Conservation (phyloP, 2,888 invertebrate genomes). For the Linyphia triangularis region DNA sequence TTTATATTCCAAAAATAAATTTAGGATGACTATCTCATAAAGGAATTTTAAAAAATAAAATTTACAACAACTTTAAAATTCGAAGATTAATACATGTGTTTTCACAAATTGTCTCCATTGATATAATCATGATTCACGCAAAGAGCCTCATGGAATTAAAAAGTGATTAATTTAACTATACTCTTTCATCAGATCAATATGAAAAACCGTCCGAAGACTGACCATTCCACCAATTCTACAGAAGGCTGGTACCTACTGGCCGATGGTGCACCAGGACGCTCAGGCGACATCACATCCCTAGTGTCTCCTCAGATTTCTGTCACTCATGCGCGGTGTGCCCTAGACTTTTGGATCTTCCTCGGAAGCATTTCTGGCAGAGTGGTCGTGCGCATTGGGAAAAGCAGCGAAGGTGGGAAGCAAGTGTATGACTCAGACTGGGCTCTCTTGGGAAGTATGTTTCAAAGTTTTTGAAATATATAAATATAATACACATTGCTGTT, state of each 20-base stretch:
- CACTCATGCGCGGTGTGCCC: slow-evolving; percentile 52
- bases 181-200: slow-evolving; percentile 44
- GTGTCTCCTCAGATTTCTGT: slow-evolving; percentile 55
- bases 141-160: too few species aligned
- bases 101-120: too few species aligned
- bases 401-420: not conserved
- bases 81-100: too few species aligned
- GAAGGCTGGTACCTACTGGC: slow-evolving; percentile 72
- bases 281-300: slow-evolving; percentile 60
- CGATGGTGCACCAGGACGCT: slow-evolving; percentile 45
- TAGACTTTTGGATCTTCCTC: slow-evolving; percentile 70
- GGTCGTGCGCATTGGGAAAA: slow-evolving; percentile 7
- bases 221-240: slow-evolving; percentile 54
- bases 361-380: not conserved
- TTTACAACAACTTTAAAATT: too few species aligned
- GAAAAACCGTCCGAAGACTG: slow-evolving; percentile 43
- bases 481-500: too few species aligned
- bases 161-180: too few species aligned
- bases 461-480: too few species aligned
- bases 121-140: too few species aligned
- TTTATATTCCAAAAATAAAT: too few species aligned
- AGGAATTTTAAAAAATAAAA: too few species aligned
- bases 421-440: slow-evolving; percentile 1
- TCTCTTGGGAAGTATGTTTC: slow-evolving; percentile 40
- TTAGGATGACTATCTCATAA: too few species aligned